A percentile compares a stretch with the other conserved stretches of the same genome.
Evolutionary conservation across 2,113 vertebrate genomes (phyloP).

Genomic region (Oncorhynchus tshawytscha): DNA sequence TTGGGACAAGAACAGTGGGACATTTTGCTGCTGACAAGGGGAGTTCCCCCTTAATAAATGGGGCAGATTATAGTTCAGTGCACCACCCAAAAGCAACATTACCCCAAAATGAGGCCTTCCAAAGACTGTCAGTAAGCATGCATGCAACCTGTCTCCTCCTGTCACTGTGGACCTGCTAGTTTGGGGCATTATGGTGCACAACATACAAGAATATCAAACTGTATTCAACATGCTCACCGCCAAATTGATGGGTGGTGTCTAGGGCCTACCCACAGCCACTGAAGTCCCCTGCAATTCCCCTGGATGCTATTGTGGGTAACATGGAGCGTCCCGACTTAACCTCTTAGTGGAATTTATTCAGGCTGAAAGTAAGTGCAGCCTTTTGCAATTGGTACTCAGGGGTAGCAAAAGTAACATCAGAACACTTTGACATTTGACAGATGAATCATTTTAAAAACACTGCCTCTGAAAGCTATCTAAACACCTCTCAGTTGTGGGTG

Average conservation of each 20-base stretch:
- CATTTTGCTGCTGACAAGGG: conserved; percentile 66
- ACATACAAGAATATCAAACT: conserved; percentile 72
- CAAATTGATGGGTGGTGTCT: conserved; percentile 79
- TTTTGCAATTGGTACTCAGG: neutral
- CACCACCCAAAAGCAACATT: conserved; percentile 38
- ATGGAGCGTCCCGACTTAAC: conserved; percentile 65
- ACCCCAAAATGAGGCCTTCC: conserved; percentile 52
- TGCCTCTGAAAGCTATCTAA: conserved; percentile 37
- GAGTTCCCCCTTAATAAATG: neutral
- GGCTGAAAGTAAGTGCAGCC: conserved; percentile 33
- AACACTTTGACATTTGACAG: conserved; percentile 16
- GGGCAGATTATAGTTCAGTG: neutral
- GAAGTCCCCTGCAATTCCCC: conserved; percentile 76
- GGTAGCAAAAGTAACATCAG: conserved; percentile 10
- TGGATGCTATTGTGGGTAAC: conserved; percentile 73
- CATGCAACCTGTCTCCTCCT: conserved; percentile 60
- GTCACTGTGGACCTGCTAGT: conserved; percentile 67
- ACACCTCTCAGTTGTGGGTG: conserved; percentile 58
- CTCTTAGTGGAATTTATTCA: conserved; percentile 60
- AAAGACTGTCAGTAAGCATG: conserved; percentile 60
- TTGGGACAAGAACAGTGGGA: conserved; percentile 59
- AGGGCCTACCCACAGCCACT: conserved; percentile 72
- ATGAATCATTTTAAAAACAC: conserved; percentile 9
- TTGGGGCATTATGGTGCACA: conserved; percentile 63
- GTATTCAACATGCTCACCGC: conserved; percentile 68